Base-by-base conservation (phyloP, 2,113 vertebrate species). In the Helogale parvula region DNA sequence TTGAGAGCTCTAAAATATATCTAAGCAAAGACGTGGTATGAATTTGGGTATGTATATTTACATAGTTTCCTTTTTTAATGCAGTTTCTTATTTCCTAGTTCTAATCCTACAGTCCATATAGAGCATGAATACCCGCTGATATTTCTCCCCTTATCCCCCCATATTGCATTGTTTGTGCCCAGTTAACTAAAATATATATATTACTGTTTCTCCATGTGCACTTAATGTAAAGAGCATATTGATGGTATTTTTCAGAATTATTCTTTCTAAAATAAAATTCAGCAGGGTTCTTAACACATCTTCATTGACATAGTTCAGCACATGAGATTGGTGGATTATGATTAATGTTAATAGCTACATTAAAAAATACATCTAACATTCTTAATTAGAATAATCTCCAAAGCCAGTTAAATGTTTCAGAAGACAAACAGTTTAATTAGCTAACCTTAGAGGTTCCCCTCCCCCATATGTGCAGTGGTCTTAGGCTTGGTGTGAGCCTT, bases 391-490 rank as follows among this genome's bases (percentile, higher is more conserved):
- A 99, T 99, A 99, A 99, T 99, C 99, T 99, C 98, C 98, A 99
- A 98, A 98, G 99, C 99, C 98, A 99, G 99, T 99, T 99, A 99
- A 99, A 99, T 99, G 99, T 99, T 99, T 99, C 99, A 99, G 99
- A 99, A 99, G 99, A 99, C 99, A 99, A 99, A 99, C 99, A 99
- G 99, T 99, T 99, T 99, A 99, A 99, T 99, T 99, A 99, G 99
- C 99, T 99, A 99, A 99, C 99, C 99, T 99, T 99, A 98, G 98
- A 99, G 99, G 98, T 98, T 98, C 99, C 98, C 98, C 98, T 98
- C 98, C 98, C 99, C 99, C 99, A 99, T 98, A 99, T 99, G 99
- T 99, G 99, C 99, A 97, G 98, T 98, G 98, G 98, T 99, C 98
- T 98, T 98, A 99, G 98, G 99, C 99, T 99, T 99, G 98, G 99